Base-by-base conservation (phyloP, 30 jellyfish, hydroid and myxozoan species). In the Catostylus mosaicus region DNA sequence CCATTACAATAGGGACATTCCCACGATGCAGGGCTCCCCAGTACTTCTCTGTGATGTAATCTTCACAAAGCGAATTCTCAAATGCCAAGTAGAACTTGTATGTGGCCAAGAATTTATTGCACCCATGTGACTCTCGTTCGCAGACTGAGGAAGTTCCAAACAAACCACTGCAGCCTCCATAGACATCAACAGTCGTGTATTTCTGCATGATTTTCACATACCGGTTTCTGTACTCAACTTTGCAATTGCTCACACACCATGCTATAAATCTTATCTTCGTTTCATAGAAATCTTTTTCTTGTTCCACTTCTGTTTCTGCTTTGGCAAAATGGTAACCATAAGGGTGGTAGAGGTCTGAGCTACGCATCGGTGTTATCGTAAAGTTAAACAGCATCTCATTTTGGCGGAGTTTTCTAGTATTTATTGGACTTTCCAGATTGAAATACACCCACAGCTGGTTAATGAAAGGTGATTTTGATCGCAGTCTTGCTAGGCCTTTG, bases 11-110 rank as follows among this genome's bases (percentile, higher is more conserved):
- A 8, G 97, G 97, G 20, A 89, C 90, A 22, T 64, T 81, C 59
- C 93, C 90, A 11, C 93, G 88, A 10, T 38, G 50, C 36, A 89
- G 43, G 35, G 91, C 93, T 32, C 82, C 89, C 97, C 97, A 89
- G 48, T 89, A 89, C 34, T 89, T 81, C 81, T 89, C 97, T 10
- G 95, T 89, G 72, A 80, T 71, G 77, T 89, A 89, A 64, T 89
- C 97, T 12, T 64, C 60, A 50, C 97, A 89, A 46, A 89, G 84
- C 4, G 85, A 52, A 33, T 82, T 82, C 40, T 89, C 97, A 67
- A 89, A 89, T 0, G 97, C 97, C 32, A 89, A 76, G 22, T 72
- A 67, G 50, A 89, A 89, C 75, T 81, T 82, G 40, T 81, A 89
- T 30, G 63, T 50, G 1, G 82, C 63, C 50, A 89, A 54, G 22